A percentile compares a stretch with the other conserved stretches of the same genome.
phyloP scores from a whole-genome alignment of 92 coral and sea anemone genomes.

The Epizoanthus fatuus region DNA sequence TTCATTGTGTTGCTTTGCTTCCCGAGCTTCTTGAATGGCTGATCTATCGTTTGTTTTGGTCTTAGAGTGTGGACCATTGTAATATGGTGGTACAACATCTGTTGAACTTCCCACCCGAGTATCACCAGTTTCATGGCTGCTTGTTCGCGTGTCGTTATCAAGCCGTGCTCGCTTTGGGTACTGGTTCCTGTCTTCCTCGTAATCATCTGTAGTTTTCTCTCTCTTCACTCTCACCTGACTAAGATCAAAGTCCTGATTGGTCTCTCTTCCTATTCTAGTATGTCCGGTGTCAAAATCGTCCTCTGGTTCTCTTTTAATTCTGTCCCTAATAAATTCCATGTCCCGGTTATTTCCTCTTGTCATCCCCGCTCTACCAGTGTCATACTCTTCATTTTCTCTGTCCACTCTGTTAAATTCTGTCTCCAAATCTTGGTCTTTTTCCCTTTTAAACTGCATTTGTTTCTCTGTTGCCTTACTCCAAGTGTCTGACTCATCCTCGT shows the following conservation, averaged over 20 bases:
- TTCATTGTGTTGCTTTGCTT: background rate
- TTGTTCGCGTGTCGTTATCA: background rate
- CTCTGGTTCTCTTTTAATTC: background rate
- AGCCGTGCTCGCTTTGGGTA: background rate
- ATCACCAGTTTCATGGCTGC: slow-evolving; percentile 18
- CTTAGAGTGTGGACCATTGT: background rate
- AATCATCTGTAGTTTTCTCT: background rate
- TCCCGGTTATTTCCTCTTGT: background rate
- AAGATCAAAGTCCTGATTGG: background rate
- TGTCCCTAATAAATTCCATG: background rate
- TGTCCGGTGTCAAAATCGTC: background rate
- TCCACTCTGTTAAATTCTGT: background rate
- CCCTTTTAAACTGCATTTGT: background rate
- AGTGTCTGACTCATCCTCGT: background rate
- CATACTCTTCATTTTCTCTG: background rate
- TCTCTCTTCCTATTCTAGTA: background rate
- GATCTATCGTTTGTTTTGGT: background rate
- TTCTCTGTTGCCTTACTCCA: too few species aligned
- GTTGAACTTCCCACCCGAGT: slow-evolving; percentile 24
- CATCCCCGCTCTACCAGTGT: background rate
- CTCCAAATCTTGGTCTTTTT: background rate
- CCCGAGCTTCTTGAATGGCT: background rate
- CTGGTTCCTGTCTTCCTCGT: background rate
- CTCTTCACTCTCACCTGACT: slow-evolving; percentile 2
- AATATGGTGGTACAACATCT: background rate